Evolutionary conservation across 2,797 vertebrate genomes (phyloP).

Genomic region (Pseudotriccus pelzelni): DNA sequence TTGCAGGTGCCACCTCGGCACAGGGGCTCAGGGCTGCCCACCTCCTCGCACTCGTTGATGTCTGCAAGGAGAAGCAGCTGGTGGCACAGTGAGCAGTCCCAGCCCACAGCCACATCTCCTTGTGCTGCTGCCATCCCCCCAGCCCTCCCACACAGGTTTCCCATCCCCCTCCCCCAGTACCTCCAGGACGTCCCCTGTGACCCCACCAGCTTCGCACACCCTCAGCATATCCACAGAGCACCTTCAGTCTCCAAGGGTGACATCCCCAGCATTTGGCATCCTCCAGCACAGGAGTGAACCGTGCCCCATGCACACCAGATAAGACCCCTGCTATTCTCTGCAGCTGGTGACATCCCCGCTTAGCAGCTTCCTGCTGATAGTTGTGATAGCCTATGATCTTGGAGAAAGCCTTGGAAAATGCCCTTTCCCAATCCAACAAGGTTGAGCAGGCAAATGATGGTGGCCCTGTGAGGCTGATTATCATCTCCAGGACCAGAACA

Average conservation of each 20-base stretch:
- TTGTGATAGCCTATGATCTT: background rate
- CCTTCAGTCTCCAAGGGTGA: background rate
- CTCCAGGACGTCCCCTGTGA: background rate
- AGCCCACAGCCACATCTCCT: background rate
- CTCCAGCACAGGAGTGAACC: background rate
- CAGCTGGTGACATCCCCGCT: background rate
- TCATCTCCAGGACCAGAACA: slow-evolving; percentile 31
- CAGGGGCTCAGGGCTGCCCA: slow-evolving; percentile 81
- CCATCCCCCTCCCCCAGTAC: background rate
- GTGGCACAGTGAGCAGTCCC: background rate
- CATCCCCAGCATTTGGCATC: background rate
- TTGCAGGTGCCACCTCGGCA: slow-evolving; percentile 86
- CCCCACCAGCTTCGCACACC: background rate
- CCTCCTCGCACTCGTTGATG: slow-evolving; percentile 92
- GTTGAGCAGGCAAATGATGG: background rate
- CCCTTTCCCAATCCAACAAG: background rate
- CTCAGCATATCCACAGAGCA: background rate
- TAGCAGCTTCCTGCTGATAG: background rate
- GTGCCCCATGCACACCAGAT: background rate
- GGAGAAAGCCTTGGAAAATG: slow-evolving; percentile 28
- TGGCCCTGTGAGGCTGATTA: slow-evolving; percentile 5
- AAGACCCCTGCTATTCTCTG: background rate
- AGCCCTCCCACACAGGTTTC: background rate
- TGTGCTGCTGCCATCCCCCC: rapidly evolving
- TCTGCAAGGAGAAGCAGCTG: slow-evolving; percentile 74